Evolutionary conservation across 1,140 invertebrate genomes (phyloP), one percentile per base, ranked within the genome.

Genomic region (Rhynchophorus ferrugineus): DNA sequence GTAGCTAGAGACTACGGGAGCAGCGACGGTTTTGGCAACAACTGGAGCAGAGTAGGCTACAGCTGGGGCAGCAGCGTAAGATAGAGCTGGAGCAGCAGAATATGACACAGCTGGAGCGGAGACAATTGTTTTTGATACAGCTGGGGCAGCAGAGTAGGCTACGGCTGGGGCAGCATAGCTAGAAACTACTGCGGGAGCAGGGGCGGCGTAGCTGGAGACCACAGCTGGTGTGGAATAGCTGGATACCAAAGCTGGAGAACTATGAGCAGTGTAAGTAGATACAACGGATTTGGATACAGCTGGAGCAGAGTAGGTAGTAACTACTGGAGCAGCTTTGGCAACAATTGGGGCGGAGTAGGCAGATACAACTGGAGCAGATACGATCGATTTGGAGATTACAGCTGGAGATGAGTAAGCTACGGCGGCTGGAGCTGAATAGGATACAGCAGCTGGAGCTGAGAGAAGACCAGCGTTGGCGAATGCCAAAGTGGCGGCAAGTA

Each of bases 221-320:
- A 47, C 35, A 49, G 56, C 73, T 71, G 53, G 66, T 65, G 67
- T 68, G 33, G 73, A 70, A 52, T 77, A 71, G 35, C 74, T 66
- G 17, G 76, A 74, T 13, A 71, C 66, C 8, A 53, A 46, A 17
- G 75, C 73, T 48, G 73, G 73, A 56, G 66, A 47, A 16, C 29
- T 22, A 14, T 45, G 34, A 55, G 73, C 77, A 49, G 78, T 79
- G 71, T 75, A 80, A n/a, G 78, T 74, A 38, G 73, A 75, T 58
- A 80, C 76, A 13, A 45, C 11, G 11, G 19, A 7, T 43, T 58
- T 58, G 33, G 55, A 50, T 29, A 66, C 65, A 59, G 64, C 70
- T 58, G 74, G 74, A 57, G 65, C 43, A 13, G 59, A 42, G 36
- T 52, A 54, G 22, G 58, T 17, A 24, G 61, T 58, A 38, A 60